phyloP scores from a whole-genome alignment of 2,113 vertebrate species.

The Scophthalmus maximus region DNA sequence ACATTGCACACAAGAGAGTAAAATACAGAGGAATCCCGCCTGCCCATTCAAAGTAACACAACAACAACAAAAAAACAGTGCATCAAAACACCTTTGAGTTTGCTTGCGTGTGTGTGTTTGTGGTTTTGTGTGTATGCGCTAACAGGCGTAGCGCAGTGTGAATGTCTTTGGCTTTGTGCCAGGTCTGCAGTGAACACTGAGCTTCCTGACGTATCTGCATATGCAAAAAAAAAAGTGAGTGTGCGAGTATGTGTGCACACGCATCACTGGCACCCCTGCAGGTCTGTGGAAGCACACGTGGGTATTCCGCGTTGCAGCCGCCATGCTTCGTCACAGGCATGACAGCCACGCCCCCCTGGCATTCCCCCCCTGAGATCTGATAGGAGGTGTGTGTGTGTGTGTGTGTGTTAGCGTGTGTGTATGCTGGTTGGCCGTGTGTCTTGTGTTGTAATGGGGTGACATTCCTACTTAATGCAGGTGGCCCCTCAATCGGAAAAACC shows the following conservation, averaged over 20 bases:
- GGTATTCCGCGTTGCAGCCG: constrained; percentile 52
- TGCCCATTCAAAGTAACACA: constrained; percentile 12
- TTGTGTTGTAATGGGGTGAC: constrained; percentile 62
- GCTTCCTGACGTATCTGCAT: constrained; percentile 5
- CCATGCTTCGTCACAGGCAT: constrained; percentile 62
- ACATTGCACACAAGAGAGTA: constrained; percentile 1
- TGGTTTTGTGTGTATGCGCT: constrained; percentile 1
- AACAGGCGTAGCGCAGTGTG: not conserved
- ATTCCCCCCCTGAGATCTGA: constrained; percentile 71
- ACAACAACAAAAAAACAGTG: not conserved
- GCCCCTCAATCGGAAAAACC: constrained; percentile 57
- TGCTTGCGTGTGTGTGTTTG: not conserved
- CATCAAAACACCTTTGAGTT: constrained; percentile 2
- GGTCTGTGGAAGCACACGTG: constrained; percentile 51
- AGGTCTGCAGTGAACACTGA: constrained; percentile 28
- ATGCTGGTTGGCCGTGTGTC: constrained; percentile 22
- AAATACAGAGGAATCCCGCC: constrained; percentile 18
- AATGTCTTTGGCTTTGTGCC: constrained; percentile 49
- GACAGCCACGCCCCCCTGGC: constrained; percentile 72
- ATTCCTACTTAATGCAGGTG: constrained; percentile 72
- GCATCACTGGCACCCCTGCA: constrained; percentile 45
- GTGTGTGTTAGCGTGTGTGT: constrained; percentile 8
- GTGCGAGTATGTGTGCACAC: too few relatives aligned
- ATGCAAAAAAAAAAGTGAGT: too few relatives aligned
- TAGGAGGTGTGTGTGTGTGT: constrained; percentile 48